A percentile compares a stretch with the other conserved stretches of the same genome.
Conservation (phyloP, 2,888 invertebrate genomes). For the Eumerus sabulonum region DNA sequence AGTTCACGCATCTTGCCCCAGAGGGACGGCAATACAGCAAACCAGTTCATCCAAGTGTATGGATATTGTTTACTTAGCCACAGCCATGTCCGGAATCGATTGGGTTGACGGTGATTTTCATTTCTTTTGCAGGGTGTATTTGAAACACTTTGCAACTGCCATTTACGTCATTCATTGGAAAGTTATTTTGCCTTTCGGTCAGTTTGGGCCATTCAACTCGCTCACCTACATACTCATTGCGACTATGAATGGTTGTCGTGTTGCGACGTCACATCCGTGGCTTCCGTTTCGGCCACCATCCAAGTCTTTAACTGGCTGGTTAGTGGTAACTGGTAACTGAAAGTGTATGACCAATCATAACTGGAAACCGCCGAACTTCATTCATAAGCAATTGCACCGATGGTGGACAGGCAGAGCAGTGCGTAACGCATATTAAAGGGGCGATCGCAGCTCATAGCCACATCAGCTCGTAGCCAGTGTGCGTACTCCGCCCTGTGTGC, state of each 20-base stretch:
- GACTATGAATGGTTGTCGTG: conserved; percentile 49
- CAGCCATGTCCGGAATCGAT: conserved; percentile 1
- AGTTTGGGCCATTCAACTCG: conserved; percentile 62
- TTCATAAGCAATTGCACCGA: conserved; percentile 54
- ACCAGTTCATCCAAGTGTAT: too few relatives aligned
- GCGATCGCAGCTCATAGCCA: conserved; percentile 31
- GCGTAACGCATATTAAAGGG: conserved; percentile 64
- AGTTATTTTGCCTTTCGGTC: conserved; percentile 50
- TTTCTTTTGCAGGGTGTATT: conserved; percentile 29
- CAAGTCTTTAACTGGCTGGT: conserved; percentile 6
- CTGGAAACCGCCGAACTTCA: conserved; percentile 46
- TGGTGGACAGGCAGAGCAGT: conserved; percentile 16
- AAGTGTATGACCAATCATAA: conserved; percentile 41
- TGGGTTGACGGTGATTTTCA: conserved; percentile 37
- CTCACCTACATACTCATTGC: conserved; percentile 46
- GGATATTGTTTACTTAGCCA: too few relatives aligned
- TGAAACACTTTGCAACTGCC: conserved; percentile 34
- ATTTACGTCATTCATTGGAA: conserved; percentile 62
- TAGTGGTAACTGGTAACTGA: conserved; percentile 27
- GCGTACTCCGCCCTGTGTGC: conserved; percentile 39
- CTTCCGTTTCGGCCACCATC: conserved; percentile 41
- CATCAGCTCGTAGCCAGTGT: too few relatives aligned
- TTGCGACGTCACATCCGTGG: conserved; percentile 56
- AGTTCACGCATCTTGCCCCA: too few relatives aligned
- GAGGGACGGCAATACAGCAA: too few relatives aligned